phyloP scores from a whole-genome alignment of 2,888 invertebrate species.

The Eupithecia subfuscata region DNA sequence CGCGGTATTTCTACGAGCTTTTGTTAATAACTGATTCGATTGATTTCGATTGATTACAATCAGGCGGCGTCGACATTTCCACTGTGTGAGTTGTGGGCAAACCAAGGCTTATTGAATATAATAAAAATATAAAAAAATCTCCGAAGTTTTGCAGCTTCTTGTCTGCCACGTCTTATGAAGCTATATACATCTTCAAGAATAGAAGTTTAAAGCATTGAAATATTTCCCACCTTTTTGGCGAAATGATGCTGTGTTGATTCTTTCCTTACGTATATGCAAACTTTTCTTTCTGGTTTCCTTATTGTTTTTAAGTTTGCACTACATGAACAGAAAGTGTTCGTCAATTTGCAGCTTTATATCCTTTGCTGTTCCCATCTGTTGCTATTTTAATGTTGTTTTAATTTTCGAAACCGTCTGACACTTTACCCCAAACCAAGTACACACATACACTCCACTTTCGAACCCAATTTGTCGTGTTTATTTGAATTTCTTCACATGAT shows the following conservation, averaged over 20 bases:
- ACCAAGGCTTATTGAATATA: too few relatives aligned
- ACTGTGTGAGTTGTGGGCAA: too few relatives aligned
- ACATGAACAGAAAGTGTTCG: background rate
- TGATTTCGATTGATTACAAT: too few relatives aligned
- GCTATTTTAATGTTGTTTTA: background rate
- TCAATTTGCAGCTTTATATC: background rate
- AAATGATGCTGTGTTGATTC: background rate
- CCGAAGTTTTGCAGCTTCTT: background rate
- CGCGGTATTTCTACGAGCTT: background rate
- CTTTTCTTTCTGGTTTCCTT: background rate
- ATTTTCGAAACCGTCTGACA: background rate
- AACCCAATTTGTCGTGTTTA: constrained; percentile 33
- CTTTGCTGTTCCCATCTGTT: background rate
- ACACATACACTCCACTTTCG: constrained; percentile 20
- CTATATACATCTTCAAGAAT: background rate
- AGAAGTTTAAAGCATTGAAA: background rate
- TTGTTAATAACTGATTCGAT: background rate
- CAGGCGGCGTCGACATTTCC: too few relatives aligned
- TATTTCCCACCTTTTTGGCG: background rate
- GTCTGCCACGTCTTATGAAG: background rate
- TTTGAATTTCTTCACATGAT: constrained; percentile 31
- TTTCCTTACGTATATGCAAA: background rate
- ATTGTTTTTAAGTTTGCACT: background rate
- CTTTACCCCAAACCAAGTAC: background rate
- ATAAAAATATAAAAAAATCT: too few relatives aligned